phyloP scores from a whole-genome alignment of 2,797 vertebrate species.

The Dryobates pubescens region DNA sequence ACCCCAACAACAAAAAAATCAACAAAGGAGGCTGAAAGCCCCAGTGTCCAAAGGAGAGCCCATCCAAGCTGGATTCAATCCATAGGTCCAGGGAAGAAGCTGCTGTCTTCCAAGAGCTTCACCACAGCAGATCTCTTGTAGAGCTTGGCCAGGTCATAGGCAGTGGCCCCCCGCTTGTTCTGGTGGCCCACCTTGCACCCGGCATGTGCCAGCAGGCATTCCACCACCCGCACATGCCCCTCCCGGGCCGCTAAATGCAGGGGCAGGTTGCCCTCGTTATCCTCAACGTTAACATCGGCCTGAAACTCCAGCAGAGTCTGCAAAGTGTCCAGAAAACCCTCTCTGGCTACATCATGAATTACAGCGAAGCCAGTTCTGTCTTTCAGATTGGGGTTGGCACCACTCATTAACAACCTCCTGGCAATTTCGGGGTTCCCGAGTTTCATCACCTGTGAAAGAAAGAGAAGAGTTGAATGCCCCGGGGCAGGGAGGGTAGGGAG shows the following conservation, averaged over 20 bases:
- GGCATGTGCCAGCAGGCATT: constrained; percentile 78
- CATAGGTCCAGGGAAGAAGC: neutral
- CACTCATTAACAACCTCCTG: constrained; percentile 77
- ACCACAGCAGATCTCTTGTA: constrained; percentile 74
- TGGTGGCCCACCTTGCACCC: constrained; percentile 75
- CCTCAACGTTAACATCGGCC: constrained; percentile 86
- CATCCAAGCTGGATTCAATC: neutral
- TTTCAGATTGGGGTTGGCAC: constrained; percentile 84
- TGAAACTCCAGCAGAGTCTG: constrained; percentile 81
- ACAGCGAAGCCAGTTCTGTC: constrained; percentile 87
- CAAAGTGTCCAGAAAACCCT: constrained; percentile 88
- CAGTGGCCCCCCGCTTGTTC: constrained; percentile 81
- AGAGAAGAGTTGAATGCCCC: constrained; percentile 40
- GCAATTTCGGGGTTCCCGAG: constrained; percentile 82
- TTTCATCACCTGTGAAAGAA: constrained; percentile 84
- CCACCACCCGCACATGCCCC: constrained; percentile 84
- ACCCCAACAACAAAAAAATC: too few relatives aligned
- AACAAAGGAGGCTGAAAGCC: neutral
- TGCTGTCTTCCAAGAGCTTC: constrained; percentile 73
- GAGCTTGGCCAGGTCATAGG: constrained; percentile 79
- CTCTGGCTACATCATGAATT: constrained; percentile 90
- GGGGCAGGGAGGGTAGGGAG: neutral
- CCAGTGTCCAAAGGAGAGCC: neutral
- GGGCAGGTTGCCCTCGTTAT: constrained; percentile 88
- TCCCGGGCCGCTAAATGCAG: constrained; percentile 89